A percentile compares a stretch with the other conserved stretches of the same genome.
These are phyloP conservation scores for Neofelis nebulosa DNA, from an alignment of 2,113 vertebrate genomes.

Conservation along the genomic window DNA sequence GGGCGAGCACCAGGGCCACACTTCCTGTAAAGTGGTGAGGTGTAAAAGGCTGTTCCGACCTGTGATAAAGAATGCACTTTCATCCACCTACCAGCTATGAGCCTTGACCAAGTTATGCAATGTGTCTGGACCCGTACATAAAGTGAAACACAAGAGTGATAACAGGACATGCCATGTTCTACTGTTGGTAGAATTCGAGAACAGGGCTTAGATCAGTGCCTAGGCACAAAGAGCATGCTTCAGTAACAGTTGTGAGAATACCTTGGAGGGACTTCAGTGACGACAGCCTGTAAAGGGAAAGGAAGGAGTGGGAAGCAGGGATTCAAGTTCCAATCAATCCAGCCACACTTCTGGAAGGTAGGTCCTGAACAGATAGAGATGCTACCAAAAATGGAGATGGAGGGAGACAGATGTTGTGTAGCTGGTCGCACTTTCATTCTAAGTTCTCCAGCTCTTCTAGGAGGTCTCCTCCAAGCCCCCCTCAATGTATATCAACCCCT, in stretches of 20 bases:
- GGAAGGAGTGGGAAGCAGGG: not conserved
- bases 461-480: accelerated
- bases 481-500: no score
- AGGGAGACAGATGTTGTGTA: not conserved
- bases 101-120: not conserved
- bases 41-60: not conserved
- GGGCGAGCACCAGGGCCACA: not conserved
- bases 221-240: not conserved
- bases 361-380: not conserved
- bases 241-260: not conserved
- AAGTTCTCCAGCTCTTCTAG: not conserved
- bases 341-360: not conserved
- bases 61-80: not conserved
- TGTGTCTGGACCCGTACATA: not conserved
- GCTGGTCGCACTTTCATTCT: not conserved
- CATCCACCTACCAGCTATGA: not conserved
- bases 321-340: not conserved
- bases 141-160: not conserved
- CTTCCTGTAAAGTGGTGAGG: not conserved
- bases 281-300: not conserved
- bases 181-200: not conserved
- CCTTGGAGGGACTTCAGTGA: not conserved
- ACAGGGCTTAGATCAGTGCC: not conserved
- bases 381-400: not conserved
- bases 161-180: not conserved